Evolutionary conservation across 2,113 vertebrate genomes (phyloP), one percentile per base, ranked within the genome.

Genomic region (Choloepus hoffmanni): DNA sequence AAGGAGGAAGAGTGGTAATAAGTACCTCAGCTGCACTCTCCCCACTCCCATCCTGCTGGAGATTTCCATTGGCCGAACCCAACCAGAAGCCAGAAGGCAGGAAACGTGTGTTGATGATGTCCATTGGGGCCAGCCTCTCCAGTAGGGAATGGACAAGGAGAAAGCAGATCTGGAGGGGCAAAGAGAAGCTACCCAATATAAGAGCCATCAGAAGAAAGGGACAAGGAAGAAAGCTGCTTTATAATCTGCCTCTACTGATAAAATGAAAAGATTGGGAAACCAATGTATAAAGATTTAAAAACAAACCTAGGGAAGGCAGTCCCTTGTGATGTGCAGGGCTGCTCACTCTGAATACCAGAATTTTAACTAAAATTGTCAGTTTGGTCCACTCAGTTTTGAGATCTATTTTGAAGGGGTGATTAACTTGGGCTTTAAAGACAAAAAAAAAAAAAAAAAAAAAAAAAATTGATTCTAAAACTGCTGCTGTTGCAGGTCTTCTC

Each of bases 361-460:
- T 90, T 79, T 81, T 65, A 24, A 82, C 68, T 40, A 58, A 45
- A 30, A 13, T 89, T 79, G 45, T 67, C 43, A 2, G 10, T 7
- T 0, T 8, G 28, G n/a, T 28, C 53, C 45, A 18, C 33, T 68
- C 26, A 15, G 16, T 85, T 85, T 82, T 73, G 88, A 94, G 33
- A 77, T 92, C 74, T 94, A 28, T 94, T 92, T 83, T 92, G 77
- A 89, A 94, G 36, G 53, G 21, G 43, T 65, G 55, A 87, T 67
- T 86, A 82, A 89, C 60, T 70, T 79, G 86, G 53, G 77, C 50
- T 95, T 94, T 79, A 79, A 83, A 96, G 78, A 67, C 58, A 63
- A 45, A 62, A 88, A 40, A 81, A 90, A 86, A 86, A 68, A 40
- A 81, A 90, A 86, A 86, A 68, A 36, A 36, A 36, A 36, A 36